phyloP scores from a whole-genome alignment of 2,888 invertebrate species.

The Anoncus sp. region DNA sequence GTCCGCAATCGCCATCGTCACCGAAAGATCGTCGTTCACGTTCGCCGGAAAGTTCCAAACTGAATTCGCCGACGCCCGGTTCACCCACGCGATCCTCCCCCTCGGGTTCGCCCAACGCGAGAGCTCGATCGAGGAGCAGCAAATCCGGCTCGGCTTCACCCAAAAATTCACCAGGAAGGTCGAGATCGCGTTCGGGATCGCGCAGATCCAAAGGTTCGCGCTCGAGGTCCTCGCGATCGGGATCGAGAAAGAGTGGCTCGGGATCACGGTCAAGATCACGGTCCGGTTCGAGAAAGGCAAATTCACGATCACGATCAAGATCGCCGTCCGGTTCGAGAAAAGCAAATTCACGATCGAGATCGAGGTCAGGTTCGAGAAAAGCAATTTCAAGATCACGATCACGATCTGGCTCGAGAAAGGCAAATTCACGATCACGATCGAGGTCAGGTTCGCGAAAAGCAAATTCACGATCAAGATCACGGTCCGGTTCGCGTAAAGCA shows the following conservation, averaged over 20 bases:
- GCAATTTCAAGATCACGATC: constrained; percentile 67
- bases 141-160: constrained; percentile 74
- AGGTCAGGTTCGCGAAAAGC: constrained; percentile 56
- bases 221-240: constrained; percentile 72
- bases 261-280: constrained; percentile 70
- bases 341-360: constrained; percentile 63
- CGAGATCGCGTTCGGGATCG: constrained; percentile 67
- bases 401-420: constrained; percentile 69
- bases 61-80: constrained; percentile 40
- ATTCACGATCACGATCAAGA: constrained; percentile 41
- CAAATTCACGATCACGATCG: constrained; percentile 52
- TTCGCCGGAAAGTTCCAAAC: constrained; percentile 36
- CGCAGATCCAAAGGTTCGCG: too few relatives aligned
- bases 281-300: constrained; percentile 68
- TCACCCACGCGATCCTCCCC: constrained; percentile 70
- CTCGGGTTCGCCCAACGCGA: constrained; percentile 59
- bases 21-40: constrained; percentile 46
- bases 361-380: constrained; percentile 55
- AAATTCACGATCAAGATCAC: constrained; percentile 68
- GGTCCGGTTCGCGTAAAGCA: constrained; percentile 70
- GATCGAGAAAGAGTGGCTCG: constrained; percentile 67
- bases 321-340: constrained; percentile 71
- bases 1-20: constrained; percentile 4
- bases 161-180: constrained; percentile 71
- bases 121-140: constrained; percentile 74